phyloP scores from a whole-genome alignment of 2,113 vertebrate species.

The Aramus guarauna region DNA sequence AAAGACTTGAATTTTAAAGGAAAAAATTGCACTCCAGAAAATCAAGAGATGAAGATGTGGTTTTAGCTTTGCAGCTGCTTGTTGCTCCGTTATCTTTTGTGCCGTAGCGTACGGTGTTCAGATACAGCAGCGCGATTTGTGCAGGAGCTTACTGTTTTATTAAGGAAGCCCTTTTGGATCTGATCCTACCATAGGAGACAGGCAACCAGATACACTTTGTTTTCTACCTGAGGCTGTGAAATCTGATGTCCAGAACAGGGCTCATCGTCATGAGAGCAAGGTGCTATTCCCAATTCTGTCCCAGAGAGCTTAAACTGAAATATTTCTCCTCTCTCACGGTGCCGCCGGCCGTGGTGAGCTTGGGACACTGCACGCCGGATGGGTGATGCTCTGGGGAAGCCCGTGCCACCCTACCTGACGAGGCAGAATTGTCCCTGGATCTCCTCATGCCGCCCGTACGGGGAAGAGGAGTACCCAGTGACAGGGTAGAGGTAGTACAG shows the following conservation, averaged over 20 bases:
- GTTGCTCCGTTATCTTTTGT: background rate
- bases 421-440: background rate
- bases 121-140: background rate
- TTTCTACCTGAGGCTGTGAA: background rate
- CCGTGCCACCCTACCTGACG: background rate
- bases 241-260: background rate
- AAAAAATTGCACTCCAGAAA: background rate
- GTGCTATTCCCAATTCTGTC: background rate
- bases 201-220: background rate
- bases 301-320: background rate
- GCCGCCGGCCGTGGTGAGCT: background rate
- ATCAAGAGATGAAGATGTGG: background rate
- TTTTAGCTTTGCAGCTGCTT: background rate
- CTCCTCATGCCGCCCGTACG: accelerated
- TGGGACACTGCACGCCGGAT: background rate
- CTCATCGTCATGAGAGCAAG: accelerated
- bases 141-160: background rate
- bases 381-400: background rate
- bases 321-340: background rate
- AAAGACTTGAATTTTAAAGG: background rate
- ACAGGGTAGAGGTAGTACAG: background rate
- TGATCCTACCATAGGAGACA: background rate
- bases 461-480: background rate
- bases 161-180: background rate
- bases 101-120: background rate